These are phyloP conservation scores for Trachelus stipa DNA, from an alignment of 2,888 invertebrate genomes.

Conservation along the genomic window DNA sequence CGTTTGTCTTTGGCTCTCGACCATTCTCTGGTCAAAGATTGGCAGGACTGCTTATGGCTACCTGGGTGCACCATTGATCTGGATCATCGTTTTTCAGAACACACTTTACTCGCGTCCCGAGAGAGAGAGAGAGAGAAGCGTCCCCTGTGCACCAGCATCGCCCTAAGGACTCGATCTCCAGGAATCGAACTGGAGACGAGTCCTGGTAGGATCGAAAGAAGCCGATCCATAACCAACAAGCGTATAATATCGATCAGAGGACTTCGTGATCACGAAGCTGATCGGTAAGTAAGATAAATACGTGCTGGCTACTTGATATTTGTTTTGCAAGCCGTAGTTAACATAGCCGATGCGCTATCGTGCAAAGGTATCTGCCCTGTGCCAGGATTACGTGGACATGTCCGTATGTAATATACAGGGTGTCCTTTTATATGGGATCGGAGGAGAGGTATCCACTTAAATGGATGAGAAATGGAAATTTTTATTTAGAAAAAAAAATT, in stretches of 20 bases:
- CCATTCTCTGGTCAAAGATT: not conserved
- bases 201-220: not conserved
- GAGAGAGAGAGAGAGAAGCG: not conserved
- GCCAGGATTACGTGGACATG: not conserved
- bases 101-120: not conserved
- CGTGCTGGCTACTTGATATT: conserved; percentile 5
- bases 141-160: not conserved
- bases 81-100: not conserved
- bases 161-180: not conserved
- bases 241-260: conserved; percentile 5
- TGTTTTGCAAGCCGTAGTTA: conserved; percentile 5
- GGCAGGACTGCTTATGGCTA: not conserved
- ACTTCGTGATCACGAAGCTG: conserved; percentile 6
- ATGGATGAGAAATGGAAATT: not conserved
- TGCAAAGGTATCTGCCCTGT: not conserved
- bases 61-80: not conserved
- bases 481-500: not conserved
- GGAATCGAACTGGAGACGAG: not conserved
- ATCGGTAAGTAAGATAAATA: conserved; percentile 1
- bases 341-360: conserved; percentile 8
- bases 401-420: not conserved
- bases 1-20: not conserved
- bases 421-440: not conserved
- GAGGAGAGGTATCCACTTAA: not conserved
- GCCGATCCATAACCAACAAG: conserved; percentile 8